A percentile compares a stretch with the other conserved stretches of the same genome.
Conservation (phyloP, 2,797 vertebrate genomes). For the Cheracebus regulus region DNA sequence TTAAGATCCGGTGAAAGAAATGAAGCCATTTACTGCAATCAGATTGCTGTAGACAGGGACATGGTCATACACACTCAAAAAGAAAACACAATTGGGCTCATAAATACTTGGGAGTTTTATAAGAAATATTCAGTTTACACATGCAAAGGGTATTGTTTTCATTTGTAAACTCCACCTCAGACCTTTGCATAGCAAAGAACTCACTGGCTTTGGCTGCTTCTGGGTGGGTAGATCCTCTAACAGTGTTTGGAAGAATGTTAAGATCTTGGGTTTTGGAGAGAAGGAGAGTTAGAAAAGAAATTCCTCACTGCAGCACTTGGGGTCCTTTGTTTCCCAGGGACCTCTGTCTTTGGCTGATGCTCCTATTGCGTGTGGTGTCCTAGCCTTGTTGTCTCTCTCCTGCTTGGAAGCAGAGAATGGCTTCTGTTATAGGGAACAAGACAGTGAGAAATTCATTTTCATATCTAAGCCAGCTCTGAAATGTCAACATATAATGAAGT, state of each 20-base stretch:
- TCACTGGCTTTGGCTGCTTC: background rate
- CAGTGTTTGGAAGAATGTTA: background rate
- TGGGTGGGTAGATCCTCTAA: background rate
- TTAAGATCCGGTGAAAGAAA: background rate
- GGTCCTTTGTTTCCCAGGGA: background rate
- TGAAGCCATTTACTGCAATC: background rate
- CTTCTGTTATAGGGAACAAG: slow-evolving; percentile 66
- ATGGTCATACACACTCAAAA: background rate
- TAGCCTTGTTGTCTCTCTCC: slow-evolving; percentile 36
- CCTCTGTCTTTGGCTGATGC: background rate
- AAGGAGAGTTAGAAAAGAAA: background rate
- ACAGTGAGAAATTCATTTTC: slow-evolving; percentile 77
- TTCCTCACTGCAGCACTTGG: background rate
- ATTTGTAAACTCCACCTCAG: background rate
- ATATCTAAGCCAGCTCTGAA: slow-evolving; percentile 79
- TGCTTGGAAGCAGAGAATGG: slow-evolving; percentile 77
- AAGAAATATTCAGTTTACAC: slow-evolving; percentile 17
- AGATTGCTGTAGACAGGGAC: background rate
- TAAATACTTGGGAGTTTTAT: background rate
- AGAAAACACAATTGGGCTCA: background rate
- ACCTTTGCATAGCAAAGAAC: background rate
- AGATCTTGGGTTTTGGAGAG: background rate
- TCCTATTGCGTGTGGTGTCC: background rate
- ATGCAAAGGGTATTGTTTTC: background rate
- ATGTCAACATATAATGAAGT: slow-evolving; percentile 74